Evolutionary conservation across 2,888 invertebrate genomes (phyloP).

Genomic region (Tridacna gigas): DNA sequence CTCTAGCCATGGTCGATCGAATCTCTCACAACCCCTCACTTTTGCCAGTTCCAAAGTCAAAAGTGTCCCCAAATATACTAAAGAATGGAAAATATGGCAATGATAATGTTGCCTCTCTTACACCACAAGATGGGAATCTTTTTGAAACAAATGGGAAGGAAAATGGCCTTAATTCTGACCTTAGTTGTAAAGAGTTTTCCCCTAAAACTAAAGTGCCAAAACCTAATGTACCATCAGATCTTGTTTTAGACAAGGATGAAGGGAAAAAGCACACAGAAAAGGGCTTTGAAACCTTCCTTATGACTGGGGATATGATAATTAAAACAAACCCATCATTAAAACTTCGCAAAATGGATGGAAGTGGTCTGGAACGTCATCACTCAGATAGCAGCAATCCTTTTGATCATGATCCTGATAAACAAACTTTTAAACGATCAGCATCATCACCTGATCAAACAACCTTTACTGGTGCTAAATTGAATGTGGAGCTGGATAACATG

Average conservation of each 20-base stretch:
- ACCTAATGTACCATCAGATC: conserved; percentile 57
- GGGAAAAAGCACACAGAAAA: conserved; percentile 61
- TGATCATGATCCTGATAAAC: conserved; percentile 37
- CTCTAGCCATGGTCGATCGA: conserved; percentile 64
- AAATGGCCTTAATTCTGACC: conserved; percentile 41
- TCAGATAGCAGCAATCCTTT: conserved; percentile 63
- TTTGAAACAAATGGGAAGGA: conserved; percentile 18
- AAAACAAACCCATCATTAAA: conserved; percentile 90
- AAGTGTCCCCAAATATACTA: conserved; percentile 38
- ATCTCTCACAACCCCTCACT: conserved; percentile 75
- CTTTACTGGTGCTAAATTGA: conserved; percentile 55
- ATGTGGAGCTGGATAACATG: conserved; percentile 40
- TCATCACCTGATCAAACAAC: conserved; percentile 62
- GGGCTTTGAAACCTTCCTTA: conserved; percentile 90
- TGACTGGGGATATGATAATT: conserved; percentile 98
- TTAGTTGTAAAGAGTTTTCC: conserved; percentile 33
- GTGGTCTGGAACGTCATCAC: conserved; percentile 65
- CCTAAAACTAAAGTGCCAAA: conserved; percentile 57
- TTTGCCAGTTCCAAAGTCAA: conserved; percentile 73
- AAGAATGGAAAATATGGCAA: conserved; percentile 52
- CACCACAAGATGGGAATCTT: conserved; percentile 11
- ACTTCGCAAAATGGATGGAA: conserved; percentile 56
- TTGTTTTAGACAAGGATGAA: conserved; percentile 50
- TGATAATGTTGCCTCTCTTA: conserved; percentile 36
- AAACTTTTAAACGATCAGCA: conserved; percentile 59